phyloP scores from a whole-genome alignment of 35 echinoderm and acorn worm genomes.

The Apostichopus parvimensis region DNA sequence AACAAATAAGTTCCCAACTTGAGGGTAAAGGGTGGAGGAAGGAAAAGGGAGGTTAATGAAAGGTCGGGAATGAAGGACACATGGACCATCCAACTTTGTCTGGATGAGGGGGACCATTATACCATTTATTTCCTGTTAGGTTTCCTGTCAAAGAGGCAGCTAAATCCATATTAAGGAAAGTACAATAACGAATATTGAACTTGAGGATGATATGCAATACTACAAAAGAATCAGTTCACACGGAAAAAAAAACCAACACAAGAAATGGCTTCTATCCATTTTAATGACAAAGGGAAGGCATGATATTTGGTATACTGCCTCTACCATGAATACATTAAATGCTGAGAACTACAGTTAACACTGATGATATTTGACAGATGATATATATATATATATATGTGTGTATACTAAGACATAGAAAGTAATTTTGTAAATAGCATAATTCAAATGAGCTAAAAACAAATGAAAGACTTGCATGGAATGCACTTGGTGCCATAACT shows the following conservation, averaged over 20 bases:
- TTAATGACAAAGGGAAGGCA: constrained; percentile 11
- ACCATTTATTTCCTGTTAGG: no score
- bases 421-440: constrained; percentile 21
- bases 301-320: neutral
- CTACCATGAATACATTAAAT: neutral
- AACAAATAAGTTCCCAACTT: no score
- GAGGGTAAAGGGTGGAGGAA: no score
- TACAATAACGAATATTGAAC: no score
- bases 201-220: no score
- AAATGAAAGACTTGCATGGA: constrained; percentile 28
- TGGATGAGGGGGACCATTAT: no score
- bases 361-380: neutral
- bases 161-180: no score
- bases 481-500: constrained; percentile 5
- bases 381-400: no score
- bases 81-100: no score
- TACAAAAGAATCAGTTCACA: neutral
- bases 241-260: neutral
- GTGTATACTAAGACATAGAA: neutral
- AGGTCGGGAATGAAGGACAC: no score
- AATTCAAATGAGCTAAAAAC: neutral
- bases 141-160: no score
- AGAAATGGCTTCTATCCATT: neutral
- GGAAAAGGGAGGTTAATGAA: no score
- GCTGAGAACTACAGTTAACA: neutral